A percentile compares a stretch with the other conserved stretches of the same genome.
Evolutionary conservation across 2,888 invertebrate species (phyloP).

Genomic region (Acanthosepion lycidas): DNA sequence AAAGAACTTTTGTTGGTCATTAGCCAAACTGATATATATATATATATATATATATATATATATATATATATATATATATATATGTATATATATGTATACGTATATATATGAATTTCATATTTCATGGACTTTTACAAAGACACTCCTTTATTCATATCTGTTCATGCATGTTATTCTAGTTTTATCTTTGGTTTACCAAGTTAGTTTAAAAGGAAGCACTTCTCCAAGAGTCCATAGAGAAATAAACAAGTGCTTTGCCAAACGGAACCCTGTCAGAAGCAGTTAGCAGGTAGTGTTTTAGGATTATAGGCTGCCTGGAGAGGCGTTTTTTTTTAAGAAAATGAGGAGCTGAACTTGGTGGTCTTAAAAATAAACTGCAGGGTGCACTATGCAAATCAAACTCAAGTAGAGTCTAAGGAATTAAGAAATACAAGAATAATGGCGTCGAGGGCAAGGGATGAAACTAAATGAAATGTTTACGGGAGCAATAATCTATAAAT

Average conservation of each 20-base stretch:
- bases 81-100: too few species aligned
- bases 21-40: too few species aligned
- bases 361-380: not conserved
- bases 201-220: not conserved
- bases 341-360: not conserved
- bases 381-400: slow-evolving; percentile 10
- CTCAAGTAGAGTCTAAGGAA: not conserved
- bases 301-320: not conserved
- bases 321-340: not conserved
- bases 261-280: not conserved
- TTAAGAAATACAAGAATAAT: not conserved
- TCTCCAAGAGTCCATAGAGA: not conserved
- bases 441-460: not conserved
- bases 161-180: not conserved
- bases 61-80: too few species aligned
- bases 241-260: not conserved
- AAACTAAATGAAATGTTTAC: not conserved
- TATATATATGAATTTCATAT: too few species aligned
- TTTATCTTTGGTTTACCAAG: not conserved
- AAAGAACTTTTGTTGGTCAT: too few species aligned
- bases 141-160: too few species aligned
- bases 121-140: too few species aligned
- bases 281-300: not conserved
- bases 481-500: slow-evolving; percentile 22
- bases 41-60: too few species aligned